Evolutionary conservation across 2,797 vertebrate species (phyloP), one percentile per base, ranked within the genome.

Genomic region (Malurus leucopterus): DNA sequence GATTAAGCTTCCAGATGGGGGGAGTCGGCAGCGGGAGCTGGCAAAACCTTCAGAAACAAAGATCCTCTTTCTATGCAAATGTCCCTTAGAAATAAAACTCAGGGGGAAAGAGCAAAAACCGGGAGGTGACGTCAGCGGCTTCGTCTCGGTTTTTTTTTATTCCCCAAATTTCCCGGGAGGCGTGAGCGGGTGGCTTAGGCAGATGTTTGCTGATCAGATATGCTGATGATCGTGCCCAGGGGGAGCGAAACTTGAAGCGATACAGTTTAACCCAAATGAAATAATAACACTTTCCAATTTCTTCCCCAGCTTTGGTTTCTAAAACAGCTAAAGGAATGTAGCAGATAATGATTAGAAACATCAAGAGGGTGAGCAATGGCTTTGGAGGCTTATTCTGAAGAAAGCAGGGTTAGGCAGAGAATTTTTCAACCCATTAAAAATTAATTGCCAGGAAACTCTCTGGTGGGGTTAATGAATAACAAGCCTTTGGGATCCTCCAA

Each of bases 231-330:
- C 24, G 2, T 67, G 91, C 86, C 91, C 72, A 67, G 38, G 68
- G 89, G 91, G 76, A 93, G 69, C 0, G 3, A 82, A 88, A 86
- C 86, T 92, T 64, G 67, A 75, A 95, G 95, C 26, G 18, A 84
- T 84, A 67, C 82, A 67, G 62, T 86, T 93, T 94, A 95, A 88
- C 90, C 91, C 91, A 83, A 95, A 96, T 83, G 91, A 93, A 96
- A 94, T 93, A 90, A 92, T 93, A 93, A 90, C 79, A 58, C 84
- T 91, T 94, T 84, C 80, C 91, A 87, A 89, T 89, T 83, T 91
- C 82, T 73, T 91, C 62, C 65, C 15, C 24, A 11, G 76, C 87
- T 90, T 88, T 88, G 79, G 89, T 92, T 92, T 91, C 84, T 91
- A 47, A 86, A 84, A 76, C 65, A 71, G 91, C 90, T 77, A 58